Evolutionary conservation across 2,888 invertebrate genomes (phyloP), one percentile per base, ranked within the genome.

Genomic region (Ophion ellenae): DNA sequence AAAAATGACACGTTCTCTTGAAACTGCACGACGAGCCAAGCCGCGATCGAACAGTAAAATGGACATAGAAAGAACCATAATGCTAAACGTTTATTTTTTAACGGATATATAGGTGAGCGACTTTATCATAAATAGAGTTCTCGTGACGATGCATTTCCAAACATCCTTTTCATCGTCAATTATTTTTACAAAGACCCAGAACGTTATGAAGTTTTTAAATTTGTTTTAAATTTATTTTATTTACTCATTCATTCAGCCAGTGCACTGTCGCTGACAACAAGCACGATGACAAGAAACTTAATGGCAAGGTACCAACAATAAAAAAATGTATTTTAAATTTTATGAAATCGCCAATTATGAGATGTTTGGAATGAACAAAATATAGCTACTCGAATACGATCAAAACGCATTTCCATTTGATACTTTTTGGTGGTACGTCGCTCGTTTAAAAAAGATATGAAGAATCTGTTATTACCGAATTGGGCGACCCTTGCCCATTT

Each of bases 21-120:
- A 81, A 78, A 78, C 73, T 47, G 66, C 80, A 66, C 76, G 63
- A 79, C 73, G 73, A 83, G 80, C 76, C 85, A 64, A 86, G 80
- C 73, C 73, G 80, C 83, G 83, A 86, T 75, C 80, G 45, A 85
- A 83, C 83, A 85, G 82, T 85, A 85, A 86, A 80, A 59, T 83
- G 67, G 83, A 78, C 47, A 78, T 75, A 71, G 63, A 76, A 73
- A 82, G 83, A 83, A 83, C 45, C 75, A 80, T 63, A 81, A 81
- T 74, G 70, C 53, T 64, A 69, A 69, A 17, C 57, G 74, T 57
- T 69, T 36, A 69, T 77, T 64, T 76, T 83, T 57, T 53, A 69
- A 75, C 57, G 53, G 53, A 53, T 28, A 73, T 28, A 63, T 76
- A 76, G 77, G 36, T 47, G 57, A 73, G 71, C 40, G 73, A 74